phyloP scores from a whole-genome alignment of 2,888 invertebrate genomes.

The Rhingia campestris region DNA sequence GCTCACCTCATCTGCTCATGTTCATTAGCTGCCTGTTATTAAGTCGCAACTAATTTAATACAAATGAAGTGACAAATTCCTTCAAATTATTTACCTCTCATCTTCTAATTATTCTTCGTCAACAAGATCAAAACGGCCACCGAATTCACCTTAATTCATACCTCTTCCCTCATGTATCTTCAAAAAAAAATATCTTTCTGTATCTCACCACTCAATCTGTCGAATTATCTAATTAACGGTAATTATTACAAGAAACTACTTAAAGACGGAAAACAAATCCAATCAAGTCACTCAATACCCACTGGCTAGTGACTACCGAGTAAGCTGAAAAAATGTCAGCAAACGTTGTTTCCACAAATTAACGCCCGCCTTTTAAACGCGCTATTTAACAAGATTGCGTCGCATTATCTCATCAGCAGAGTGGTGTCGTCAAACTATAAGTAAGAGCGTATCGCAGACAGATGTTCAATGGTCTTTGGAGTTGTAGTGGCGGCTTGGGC shows the following conservation, averaged over 20 bases:
- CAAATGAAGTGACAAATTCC: too few species aligned
- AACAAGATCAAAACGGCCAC: too few species aligned
- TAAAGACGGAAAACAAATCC: conserved; percentile 8
- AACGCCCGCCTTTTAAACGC: conserved; percentile 10
- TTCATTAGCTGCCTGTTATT: too few species aligned
- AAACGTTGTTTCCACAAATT: conserved; percentile 23
- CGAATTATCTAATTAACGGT: conserved; percentile 15
- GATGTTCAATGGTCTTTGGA: conserved; percentile 18
- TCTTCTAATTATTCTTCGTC: too few species aligned
- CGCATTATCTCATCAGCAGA: conserved; percentile 30
- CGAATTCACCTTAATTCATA: too few species aligned
- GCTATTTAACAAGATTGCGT: conserved; percentile 32
- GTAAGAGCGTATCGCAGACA: conserved; percentile 42
- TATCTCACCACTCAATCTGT: background rate
- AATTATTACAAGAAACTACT: background rate
- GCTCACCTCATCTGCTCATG: too few species aligned
- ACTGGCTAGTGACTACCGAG: background rate
- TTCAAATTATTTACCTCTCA: too few species aligned
- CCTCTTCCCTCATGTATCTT: too few species aligned
- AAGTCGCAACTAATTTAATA: too few species aligned
- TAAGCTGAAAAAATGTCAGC: conserved; percentile 25
- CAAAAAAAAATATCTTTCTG: background rate
- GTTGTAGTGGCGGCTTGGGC: background rate
- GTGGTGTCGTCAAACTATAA: conserved; percentile 9
- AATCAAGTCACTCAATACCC: conserved; percentile 24